Evolutionary conservation across 2,797 vertebrate genomes (phyloP), one percentile per base, ranked within the genome.

Genomic region (Chloroceryle inda): DNA sequence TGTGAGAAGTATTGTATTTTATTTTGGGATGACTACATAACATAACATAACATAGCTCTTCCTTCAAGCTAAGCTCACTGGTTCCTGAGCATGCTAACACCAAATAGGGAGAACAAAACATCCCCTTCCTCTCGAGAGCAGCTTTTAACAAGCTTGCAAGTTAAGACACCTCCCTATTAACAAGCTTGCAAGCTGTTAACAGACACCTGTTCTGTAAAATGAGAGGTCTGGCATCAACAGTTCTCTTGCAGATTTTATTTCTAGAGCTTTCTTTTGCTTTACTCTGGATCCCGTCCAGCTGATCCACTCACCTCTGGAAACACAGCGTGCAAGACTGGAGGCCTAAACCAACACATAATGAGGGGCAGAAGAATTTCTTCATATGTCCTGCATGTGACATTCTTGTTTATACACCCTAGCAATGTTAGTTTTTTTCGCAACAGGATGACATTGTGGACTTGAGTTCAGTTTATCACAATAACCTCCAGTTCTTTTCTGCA

Each of bases 401-500:
- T 85, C 66, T 76, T 93, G 91, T 91, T 96, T 88, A 68, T 92
- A 81, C 38, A 75, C 42, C 49, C 45, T 59, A 66, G 73, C 73
- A 92, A 92, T 96, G 95, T 97, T 97, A 93, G 95, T 22, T 96
- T 96, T 95, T 97, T 97, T 90, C 93, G 95, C 96, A 97, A 97
- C 18, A 78, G 79, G 83, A 81, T 90, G 83, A 95, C 93, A 94
- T 21, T 78, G 83, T 88, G 94, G 73, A 96, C 95, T 88, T 29
- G 58, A 78, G 95, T 95, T 89, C 89, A 94, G 58, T 94, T 96
- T 94, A 92, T 40, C 73, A 93, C 82, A 91, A 58, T 86, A 93
- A 96, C 94, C 92, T 84, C 89, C 62, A 55, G 76, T 86, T 95
- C 88, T 88, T 94, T 92, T 50, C 80, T 88, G 73, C 53, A 75